Conservation (phyloP, 2,797 vertebrate genomes). For the Xenops minutus region DNA sequence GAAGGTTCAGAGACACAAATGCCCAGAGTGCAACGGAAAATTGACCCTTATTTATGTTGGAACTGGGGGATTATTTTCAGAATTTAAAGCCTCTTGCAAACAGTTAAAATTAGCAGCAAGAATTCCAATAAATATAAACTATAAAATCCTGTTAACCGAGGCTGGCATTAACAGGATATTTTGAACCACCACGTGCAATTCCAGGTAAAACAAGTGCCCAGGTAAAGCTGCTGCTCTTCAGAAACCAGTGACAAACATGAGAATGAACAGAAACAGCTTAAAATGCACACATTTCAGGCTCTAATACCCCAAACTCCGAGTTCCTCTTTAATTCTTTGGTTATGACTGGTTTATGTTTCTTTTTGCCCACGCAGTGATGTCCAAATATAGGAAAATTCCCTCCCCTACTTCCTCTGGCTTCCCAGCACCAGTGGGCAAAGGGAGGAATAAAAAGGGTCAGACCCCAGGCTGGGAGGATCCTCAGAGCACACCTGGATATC, state of each 20-base stretch:
- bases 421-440: background rate
- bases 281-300: background rate
- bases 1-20: background rate
- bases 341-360: background rate
- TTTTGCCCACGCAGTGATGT: background rate
- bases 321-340: background rate
- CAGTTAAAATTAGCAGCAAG: background rate
- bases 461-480: rapidly evolving
- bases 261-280: rapidly evolving
- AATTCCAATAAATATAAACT: background rate
- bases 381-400: background rate
- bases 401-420: background rate
- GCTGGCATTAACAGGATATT: rapidly evolving
- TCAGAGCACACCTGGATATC: background rate
- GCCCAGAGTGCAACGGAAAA: background rate
- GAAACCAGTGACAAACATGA: background rate
- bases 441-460: background rate
- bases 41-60: background rate
- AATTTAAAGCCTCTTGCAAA: background rate
- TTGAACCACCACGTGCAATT: rapidly evolving
- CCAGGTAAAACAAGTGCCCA: background rate
- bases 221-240: background rate
- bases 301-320: background rate
- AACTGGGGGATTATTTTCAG: background rate
- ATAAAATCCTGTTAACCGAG: background rate